Evolutionary conservation across 1,140 invertebrate genomes (phyloP), one percentile per base, ranked within the genome.

Genomic region (Geopemphigus sp.): DNA sequence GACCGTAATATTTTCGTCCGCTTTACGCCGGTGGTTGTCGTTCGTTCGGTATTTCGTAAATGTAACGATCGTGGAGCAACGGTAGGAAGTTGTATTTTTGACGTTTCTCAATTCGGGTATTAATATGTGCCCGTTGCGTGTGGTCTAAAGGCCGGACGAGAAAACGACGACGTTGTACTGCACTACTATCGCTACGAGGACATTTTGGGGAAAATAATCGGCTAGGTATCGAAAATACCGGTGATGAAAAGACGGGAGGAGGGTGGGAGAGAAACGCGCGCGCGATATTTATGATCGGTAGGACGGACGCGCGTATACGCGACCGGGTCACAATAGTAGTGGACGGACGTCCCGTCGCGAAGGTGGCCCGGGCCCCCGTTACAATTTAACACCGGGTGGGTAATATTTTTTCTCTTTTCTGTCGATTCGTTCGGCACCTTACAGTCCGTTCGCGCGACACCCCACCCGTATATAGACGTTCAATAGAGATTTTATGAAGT

Each of bases 361-460:
- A 61, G 74, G 57, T 61, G 57, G 57, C 66, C n/a, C n/a, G 10
- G 57, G 74, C 74, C 74, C 74, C 74, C 74, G 56, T 78, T 78
- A 78, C 57, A 78, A 78, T 78, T 78, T 78, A 78, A 78, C 74
- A 78, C 74, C 74, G 74, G 74, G 74, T 61, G 57, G 74, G 57
- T 78, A 11, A 11, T 50, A 50, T 50, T 12, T 11, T 10, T 63
- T 78, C n/a, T 50, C 57, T 78, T 61, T 78, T 57, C 73, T 59
- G 56, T 76, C 32, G 73, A 76, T 63, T 78, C 74, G 57, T 61
- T 61, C 74, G 22, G 74, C 74, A 78, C 74, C 74, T 78, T 78
- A 78, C 22, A 63, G 74, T 61, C 74, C 74, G 47, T 32, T 61
- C 32, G 5, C 14, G 26, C 5, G 54, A 19, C n/a, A n/a, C n/a